These are phyloP conservation scores for Ginglymostoma cirratum DNA, from an alignment of 2,113 vertebrate genomes.

Conservation along the genomic window DNA sequence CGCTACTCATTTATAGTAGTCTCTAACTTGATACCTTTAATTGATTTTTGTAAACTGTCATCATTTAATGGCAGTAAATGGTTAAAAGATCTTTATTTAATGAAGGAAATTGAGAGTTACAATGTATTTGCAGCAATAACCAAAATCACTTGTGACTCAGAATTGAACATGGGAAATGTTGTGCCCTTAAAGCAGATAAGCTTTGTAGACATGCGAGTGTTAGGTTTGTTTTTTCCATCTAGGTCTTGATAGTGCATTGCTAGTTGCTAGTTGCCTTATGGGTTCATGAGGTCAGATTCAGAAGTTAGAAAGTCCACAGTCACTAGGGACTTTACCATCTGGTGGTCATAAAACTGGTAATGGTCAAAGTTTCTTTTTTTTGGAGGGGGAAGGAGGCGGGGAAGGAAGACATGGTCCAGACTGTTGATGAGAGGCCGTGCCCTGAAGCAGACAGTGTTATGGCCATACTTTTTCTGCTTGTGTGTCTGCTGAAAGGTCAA, in stretches of 20 bases:
- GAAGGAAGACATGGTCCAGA: constrained; percentile 51
- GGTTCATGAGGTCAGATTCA: constrained; percentile 58
- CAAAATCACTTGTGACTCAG: background rate
- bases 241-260: constrained; percentile 22
- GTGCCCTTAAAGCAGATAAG: background rate
- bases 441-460: constrained; percentile 20
- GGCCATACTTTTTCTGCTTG: constrained; percentile 43
- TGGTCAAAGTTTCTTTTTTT: constrained; percentile 56
- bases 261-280: constrained; percentile 41
- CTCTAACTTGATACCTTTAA: background rate
- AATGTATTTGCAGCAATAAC: background rate
- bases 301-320: constrained; percentile 48
- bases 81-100: background rate
- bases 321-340: constrained; percentile 66
- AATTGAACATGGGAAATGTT: background rate
- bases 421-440: constrained; percentile 45
- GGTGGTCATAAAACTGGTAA: constrained; percentile 75
- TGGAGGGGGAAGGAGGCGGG: constrained; percentile 46
- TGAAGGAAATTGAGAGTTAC: background rate
- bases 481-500: constrained; percentile 60
- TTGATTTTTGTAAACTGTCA: background rate
- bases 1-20: background rate
- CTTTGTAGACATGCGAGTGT: background rate
- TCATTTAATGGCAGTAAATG: background rate
- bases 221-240: constrained; percentile 19